Evolutionary conservation across 2,888 invertebrate genomes (phyloP).

Genomic region (Megamerina dolium): DNA sequence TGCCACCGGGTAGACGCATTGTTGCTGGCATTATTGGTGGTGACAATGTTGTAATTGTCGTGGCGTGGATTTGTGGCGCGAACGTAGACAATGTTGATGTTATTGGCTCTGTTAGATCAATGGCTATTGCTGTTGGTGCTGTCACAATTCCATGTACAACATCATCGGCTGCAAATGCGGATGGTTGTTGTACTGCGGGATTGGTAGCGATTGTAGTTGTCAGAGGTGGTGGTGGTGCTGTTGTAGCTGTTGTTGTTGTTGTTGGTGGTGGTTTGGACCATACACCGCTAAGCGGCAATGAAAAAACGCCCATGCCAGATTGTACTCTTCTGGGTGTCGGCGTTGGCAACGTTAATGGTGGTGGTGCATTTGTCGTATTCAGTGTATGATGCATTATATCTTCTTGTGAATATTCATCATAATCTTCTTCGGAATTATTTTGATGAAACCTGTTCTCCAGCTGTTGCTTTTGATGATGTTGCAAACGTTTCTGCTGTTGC

Average conservation of each 20-base stretch:
- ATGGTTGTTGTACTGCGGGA: no score
- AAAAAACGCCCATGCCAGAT: slow-evolving; percentile 3
- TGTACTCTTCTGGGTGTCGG: slow-evolving; percentile 9
- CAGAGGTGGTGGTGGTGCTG: background rate
- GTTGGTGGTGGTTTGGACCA: slow-evolving; percentile 12
- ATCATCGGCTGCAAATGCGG: no score
- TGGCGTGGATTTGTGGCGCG: background rate
- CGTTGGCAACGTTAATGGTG: background rate
- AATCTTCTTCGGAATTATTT: slow-evolving; percentile 34
- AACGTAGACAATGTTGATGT: slow-evolving; percentile 6
- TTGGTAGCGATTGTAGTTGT: slow-evolving; percentile 1
- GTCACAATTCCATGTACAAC: background rate
- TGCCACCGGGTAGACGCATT: slow-evolving; percentile 15
- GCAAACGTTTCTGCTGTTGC: slow-evolving; percentile 9
- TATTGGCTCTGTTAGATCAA: slow-evolving; percentile 7
- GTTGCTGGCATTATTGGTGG: slow-evolving; percentile 13
- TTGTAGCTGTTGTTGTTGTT: slow-evolving; percentile 14
- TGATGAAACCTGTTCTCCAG: slow-evolving; percentile 20
- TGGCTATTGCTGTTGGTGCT: slow-evolving; percentile 9
- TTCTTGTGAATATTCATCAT: slow-evolving; percentile 34
- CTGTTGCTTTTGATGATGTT: slow-evolving; percentile 13
- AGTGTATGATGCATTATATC: slow-evolving; percentile 14
- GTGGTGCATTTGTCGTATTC: slow-evolving; percentile 16
- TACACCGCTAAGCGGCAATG: slow-evolving; percentile 1
- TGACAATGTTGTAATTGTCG: slow-evolving; percentile 2